Conservation (phyloP, 2,113 vertebrate genomes). For the Corydoras sp. region DNA sequence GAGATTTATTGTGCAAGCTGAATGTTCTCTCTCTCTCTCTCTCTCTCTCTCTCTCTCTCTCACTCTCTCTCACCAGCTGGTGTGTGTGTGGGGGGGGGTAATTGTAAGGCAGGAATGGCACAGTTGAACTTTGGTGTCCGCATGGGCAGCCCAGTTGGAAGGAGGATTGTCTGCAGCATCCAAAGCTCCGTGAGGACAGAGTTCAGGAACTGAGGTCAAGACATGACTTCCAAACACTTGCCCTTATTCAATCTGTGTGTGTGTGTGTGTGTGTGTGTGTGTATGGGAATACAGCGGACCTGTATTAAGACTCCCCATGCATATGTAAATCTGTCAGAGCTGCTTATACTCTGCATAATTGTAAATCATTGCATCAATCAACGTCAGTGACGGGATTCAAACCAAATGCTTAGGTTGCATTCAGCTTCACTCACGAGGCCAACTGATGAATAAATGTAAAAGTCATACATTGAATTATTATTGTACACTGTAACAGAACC, state of each 20-base stretch:
- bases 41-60: not conserved
- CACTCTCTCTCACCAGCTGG: constrained; percentile 49
- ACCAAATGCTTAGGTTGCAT: not conserved
- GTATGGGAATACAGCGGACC: not conserved
- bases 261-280: constrained; percentile 19
- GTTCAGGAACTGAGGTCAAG: constrained; percentile 31
- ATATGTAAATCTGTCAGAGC: constrained; percentile 3
- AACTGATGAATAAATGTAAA: not conserved
- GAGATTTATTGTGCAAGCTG: no score
- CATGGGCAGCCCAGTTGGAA: constrained; percentile 46
- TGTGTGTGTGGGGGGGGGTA: constrained; percentile 33
- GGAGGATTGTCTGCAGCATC: constrained; percentile 37
- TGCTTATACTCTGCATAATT: not conserved
- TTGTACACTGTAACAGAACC: no score
- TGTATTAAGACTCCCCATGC: not conserved
- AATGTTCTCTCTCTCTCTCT: not conserved
- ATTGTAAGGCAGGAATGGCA: constrained; percentile 53
- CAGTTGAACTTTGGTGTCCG: constrained; percentile 46
- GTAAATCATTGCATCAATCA: not conserved
- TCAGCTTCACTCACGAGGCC: not conserved
- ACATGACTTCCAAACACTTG: constrained; percentile 15
- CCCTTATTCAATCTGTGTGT: not conserved
- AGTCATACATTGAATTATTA: not conserved
- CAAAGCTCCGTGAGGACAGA: constrained; percentile 35
- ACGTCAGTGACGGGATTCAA: not conserved